Evolutionary conservation across 2,888 invertebrate species (phyloP).

Genomic region (Netelia fuscicornis): DNA sequence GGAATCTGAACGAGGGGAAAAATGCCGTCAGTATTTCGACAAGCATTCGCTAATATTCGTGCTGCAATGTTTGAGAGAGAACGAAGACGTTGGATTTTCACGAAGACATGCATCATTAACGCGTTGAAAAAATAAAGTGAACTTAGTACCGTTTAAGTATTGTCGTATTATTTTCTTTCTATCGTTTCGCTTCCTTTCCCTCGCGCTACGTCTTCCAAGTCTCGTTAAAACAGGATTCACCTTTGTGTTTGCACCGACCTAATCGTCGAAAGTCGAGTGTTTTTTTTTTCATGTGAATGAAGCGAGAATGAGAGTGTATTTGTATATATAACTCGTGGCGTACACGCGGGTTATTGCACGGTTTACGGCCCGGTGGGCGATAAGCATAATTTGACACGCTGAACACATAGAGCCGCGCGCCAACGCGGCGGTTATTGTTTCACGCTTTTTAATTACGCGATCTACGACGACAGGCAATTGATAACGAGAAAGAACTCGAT

Average conservation of each 20-base stretch:
- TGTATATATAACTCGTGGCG: not conserved
- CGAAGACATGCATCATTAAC: not conserved
- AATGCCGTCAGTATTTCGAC: not conserved
- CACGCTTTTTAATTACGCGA: conserved; percentile 60
- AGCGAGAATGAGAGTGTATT: conserved; percentile 17
- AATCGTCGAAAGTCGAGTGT: conserved; percentile 44
- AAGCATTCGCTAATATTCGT: not conserved
- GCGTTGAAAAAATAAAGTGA: not conserved
- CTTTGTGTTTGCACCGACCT: conserved; percentile 31
- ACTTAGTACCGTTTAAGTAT: conserved; percentile 9
- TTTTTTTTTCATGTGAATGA: conserved; percentile 15
- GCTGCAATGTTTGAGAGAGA: not conserved
- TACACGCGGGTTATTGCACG: conserved; percentile 53
- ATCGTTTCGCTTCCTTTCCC: conserved; percentile 19
- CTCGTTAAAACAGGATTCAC: conserved; percentile 34
- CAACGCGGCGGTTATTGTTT: conserved; percentile 47
- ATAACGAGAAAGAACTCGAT: conserved; percentile 33
- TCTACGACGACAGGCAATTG: conserved; percentile 44
- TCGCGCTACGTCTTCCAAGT: not conserved
- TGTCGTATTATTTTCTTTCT: not conserved
- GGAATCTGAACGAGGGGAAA: not conserved
- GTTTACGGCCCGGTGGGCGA: conserved; percentile 53
- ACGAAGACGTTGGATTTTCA: not conserved
- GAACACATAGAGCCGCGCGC: conserved; percentile 16
- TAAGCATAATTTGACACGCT: conserved; percentile 43